Evolutionary conservation across 2,888 invertebrate species (phyloP).

Genomic region (Minunthozetes semirufus): DNA sequence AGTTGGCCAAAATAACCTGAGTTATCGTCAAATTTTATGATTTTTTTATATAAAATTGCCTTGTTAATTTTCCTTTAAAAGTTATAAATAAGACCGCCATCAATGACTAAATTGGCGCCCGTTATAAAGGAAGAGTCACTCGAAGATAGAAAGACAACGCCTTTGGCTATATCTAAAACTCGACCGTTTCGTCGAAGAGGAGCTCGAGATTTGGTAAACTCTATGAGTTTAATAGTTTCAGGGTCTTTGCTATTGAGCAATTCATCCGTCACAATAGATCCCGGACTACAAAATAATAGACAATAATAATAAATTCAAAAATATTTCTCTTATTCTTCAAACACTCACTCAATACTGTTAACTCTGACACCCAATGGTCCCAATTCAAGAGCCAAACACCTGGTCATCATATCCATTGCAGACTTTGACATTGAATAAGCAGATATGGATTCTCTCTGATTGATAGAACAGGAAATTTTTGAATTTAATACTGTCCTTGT

Average conservation of each 20-base stretch:
- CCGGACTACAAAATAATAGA: too few relatives aligned
- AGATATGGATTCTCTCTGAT: neutral
- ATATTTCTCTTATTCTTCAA: too few relatives aligned
- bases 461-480: too few relatives aligned
- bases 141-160: slow-evolving; percentile 14
- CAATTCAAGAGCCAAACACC: slow-evolving; percentile 18
- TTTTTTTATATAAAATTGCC: too few relatives aligned
- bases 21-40: too few relatives aligned
- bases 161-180: slow-evolving; percentile 20
- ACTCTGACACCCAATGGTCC: slow-evolving; percentile 23
- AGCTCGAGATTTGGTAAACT: neutral
- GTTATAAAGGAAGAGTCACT: slow-evolving; percentile 26
- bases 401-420: neutral
- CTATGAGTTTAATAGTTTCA: too few relatives aligned
- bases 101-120: slow-evolving; percentile 17
- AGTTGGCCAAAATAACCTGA: too few relatives aligned
- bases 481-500: too few relatives aligned
- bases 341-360: slow-evolving; percentile 16
- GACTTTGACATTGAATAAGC: neutral
- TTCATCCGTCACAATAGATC: too few relatives aligned
- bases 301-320: too few relatives aligned
- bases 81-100: slow-evolving; percentile 30
- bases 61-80: too few relatives aligned
- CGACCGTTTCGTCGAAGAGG: slow-evolving; percentile 2
- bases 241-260: too few relatives aligned